phyloP scores from a whole-genome alignment of 1,140 invertebrate species.

The Araneus ventricosus region DNA sequence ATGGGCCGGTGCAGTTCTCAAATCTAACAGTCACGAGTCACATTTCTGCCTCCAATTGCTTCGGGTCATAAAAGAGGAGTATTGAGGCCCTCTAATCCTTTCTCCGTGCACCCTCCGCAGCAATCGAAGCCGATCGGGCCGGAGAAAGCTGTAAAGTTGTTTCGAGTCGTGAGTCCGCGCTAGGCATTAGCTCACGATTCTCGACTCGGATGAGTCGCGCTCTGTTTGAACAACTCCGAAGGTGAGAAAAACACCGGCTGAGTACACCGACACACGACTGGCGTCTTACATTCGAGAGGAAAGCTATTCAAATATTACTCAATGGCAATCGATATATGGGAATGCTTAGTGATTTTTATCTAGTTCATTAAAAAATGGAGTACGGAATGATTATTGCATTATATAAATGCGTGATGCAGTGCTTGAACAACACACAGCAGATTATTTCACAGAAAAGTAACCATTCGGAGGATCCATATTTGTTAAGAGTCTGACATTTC shows the following conservation, averaged over 20 bases:
- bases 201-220: neutral
- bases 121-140: neutral
- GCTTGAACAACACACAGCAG: no score
- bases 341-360: no score
- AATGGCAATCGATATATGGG: no score
- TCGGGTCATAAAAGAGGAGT: neutral
- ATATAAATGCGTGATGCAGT: no score
- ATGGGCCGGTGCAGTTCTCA: neutral
- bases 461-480: no score
- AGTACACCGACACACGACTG: neutral
- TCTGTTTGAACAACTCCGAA: neutral
- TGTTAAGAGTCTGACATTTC: no score
- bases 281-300: no score
- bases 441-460: no score
- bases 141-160: neutral
- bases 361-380: no score
- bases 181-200: neutral
- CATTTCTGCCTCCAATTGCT: neutral
- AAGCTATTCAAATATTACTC: no score
- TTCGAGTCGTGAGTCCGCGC: neutral
- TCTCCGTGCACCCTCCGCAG: neutral
- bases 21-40: neutral
- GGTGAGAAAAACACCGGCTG: neutral
- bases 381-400: no score
- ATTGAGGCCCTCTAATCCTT: neutral